Evolutionary conservation across 2,797 vertebrate genomes (phyloP).

Genomic region (Malacoctenus gilli): DNA sequence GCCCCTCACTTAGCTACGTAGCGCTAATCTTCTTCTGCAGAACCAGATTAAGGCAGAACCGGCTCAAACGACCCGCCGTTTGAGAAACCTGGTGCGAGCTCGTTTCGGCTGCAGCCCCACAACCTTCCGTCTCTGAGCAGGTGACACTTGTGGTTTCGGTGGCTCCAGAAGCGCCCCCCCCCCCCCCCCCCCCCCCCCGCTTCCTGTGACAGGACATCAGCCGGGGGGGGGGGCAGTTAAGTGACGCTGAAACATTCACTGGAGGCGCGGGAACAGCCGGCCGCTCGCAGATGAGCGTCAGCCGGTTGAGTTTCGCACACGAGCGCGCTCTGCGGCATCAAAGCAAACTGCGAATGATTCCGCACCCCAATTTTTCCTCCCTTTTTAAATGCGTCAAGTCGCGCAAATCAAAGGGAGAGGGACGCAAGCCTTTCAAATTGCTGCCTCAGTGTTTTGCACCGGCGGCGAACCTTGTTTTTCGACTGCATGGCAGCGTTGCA

Average conservation of each 20-base stretch:
- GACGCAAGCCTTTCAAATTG: slow-evolving; percentile 13
- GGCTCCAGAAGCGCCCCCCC: too few species aligned
- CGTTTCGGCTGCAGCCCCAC: too few species aligned
- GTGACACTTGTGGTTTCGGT: too few species aligned
- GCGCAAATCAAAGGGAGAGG: background rate
- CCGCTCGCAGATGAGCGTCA: slow-evolving; percentile 21
- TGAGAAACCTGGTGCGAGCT: slow-evolving; percentile 17
- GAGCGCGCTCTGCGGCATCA: background rate
- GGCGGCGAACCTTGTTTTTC: slow-evolving; percentile 39
- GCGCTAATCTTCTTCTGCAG: slow-evolving; percentile 44
- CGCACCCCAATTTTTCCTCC: slow-evolving; percentile 3
- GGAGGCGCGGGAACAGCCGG: background rate
- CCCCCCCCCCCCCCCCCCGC: too few species aligned
- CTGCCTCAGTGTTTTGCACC: slow-evolving; percentile 47
- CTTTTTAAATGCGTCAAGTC: slow-evolving; percentile 2
- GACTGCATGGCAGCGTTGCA: slow-evolving; percentile 36
- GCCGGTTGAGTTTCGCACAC: slow-evolving; percentile 16
- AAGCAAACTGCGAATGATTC: slow-evolving; percentile 12
- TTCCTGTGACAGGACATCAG: slow-evolving; percentile 3
- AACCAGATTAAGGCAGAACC: slow-evolving; percentile 45
- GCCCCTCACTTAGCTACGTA: slow-evolving; percentile 20
- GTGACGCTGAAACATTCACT: slow-evolving; percentile 16
- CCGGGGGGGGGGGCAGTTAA: background rate
- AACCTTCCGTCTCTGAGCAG: too few species aligned
- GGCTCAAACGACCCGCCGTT: slow-evolving; percentile 16